Evolutionary conservation across 1,140 invertebrate species (phyloP).

Genomic region (Vanessa tameamea): DNA sequence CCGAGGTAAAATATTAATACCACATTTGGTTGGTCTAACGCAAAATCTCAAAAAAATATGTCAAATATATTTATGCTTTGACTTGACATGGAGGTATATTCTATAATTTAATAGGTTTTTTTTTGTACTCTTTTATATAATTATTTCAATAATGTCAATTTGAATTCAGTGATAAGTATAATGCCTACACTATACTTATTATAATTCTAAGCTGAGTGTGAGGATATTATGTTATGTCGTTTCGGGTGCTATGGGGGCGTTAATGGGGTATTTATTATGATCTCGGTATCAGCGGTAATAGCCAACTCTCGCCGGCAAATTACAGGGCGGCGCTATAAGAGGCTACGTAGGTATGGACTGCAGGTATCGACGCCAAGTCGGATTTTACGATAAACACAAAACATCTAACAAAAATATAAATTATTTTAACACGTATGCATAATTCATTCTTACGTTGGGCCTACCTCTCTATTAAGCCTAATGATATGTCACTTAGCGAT

Average conservation of each 20-base stretch:
- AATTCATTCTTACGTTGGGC: not conserved
- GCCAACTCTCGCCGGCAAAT: slow-evolving; percentile 78
- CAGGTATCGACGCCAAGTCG: slow-evolving; percentile 49
- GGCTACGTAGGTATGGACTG: slow-evolving; percentile 55
- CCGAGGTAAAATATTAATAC: too few species aligned
- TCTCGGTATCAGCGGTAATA: slow-evolving; percentile 78
- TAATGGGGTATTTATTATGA: slow-evolving; percentile 81
- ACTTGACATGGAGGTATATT: not conserved
- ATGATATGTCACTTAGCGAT: too few species aligned
- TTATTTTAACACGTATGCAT: not conserved
- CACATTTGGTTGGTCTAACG: too few species aligned
- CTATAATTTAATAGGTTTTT: not conserved
- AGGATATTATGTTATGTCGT: slow-evolving; percentile 57
- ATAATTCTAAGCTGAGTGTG: slow-evolving; percentile 40
- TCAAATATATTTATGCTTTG: too few species aligned
- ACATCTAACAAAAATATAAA: slow-evolving; percentile 1
- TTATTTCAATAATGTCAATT: not conserved
- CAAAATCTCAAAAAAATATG: too few species aligned
- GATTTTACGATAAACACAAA: not conserved
- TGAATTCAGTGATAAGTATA: slow-evolving; percentile 8
- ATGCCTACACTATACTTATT: slow-evolving; percentile 15
- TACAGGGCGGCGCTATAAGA: slow-evolving; percentile 76
- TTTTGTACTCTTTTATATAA: not conserved
- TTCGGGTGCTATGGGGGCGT: slow-evolving; percentile 75
- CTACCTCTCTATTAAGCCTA: too few species aligned